phyloP scores from a whole-genome alignment of 2,113 vertebrate genomes.

The Chionodraco myersi region DNA sequence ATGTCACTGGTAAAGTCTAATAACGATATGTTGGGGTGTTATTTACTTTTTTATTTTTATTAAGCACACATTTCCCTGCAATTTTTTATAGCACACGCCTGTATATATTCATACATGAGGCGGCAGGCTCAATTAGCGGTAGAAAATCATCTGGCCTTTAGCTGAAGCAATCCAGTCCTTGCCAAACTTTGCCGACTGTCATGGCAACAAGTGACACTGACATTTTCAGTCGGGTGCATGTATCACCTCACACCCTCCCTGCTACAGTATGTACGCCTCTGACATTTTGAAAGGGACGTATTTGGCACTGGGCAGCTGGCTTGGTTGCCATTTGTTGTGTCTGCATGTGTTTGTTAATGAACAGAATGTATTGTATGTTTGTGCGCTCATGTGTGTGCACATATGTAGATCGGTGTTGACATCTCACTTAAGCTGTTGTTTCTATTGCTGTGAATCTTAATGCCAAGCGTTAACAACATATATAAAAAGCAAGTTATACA shows the following conservation, averaged over 20 bases:
- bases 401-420: constrained; percentile 28
- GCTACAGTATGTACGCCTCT: constrained; percentile 52
- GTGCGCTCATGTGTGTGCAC: constrained; percentile 15
- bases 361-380: constrained; percentile 11
- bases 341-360: constrained; percentile 24
- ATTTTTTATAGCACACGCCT: constrained; percentile 26
- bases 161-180: constrained; percentile 58
- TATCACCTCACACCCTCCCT: constrained; percentile 66
- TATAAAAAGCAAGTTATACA: constrained; percentile 36
- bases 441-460: constrained; percentile 8
- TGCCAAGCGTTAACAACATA: constrained; percentile 24
- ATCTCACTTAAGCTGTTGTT: constrained; percentile 34
- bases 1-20: constrained; percentile 9
- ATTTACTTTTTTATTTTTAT: constrained; percentile 18
- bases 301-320: constrained; percentile 41
- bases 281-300: constrained; percentile 71
- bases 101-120: constrained; percentile 28
- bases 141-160: constrained; percentile 77
- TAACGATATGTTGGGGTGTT: constrained; percentile 4
- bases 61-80: not conserved
- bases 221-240: constrained; percentile 77
- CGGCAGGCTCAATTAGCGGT: constrained; percentile 67
- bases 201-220: constrained; percentile 80
- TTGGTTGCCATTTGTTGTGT: constrained; percentile 20
- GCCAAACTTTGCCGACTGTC: constrained; percentile 80